Evolutionary conservation across 1,140 invertebrate species (phyloP).

Genomic region (Drosophila pseudoobscura): DNA sequence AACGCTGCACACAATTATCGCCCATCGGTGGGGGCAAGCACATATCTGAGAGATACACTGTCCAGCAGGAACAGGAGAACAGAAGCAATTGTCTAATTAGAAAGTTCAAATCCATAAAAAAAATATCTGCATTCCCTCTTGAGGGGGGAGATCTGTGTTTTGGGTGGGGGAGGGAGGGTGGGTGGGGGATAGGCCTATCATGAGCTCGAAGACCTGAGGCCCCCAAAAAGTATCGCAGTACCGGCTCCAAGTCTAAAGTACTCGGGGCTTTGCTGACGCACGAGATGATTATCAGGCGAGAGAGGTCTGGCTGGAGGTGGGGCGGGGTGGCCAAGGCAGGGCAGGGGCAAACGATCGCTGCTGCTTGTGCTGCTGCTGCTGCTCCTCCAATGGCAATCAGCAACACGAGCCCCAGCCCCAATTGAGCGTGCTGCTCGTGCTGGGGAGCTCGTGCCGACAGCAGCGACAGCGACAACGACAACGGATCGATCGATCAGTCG

Average conservation of each 20-base stretch:
- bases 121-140: slow-evolving; percentile 19
- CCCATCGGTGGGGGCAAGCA: slow-evolving; percentile 1
- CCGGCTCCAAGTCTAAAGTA: slow-evolving; percentile 55
- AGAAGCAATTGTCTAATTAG: slow-evolving; percentile 21
- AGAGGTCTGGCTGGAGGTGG: neutral
- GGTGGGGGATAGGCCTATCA: neutral
- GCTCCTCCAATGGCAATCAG: slow-evolving; percentile 51
- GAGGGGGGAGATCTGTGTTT: neutral
- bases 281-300: slow-evolving; percentile 73
- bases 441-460: slow-evolving; percentile 64
- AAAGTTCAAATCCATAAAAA: slow-evolving; percentile 49
- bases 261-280: slow-evolving; percentile 68
- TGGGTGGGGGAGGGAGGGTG: neutral
- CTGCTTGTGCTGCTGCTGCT: no score
- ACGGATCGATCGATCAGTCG: slow-evolving; percentile 44
- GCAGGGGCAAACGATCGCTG: slow-evolving; percentile 21
- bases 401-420: slow-evolving; percentile 69
- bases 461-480: slow-evolving; percentile 5
- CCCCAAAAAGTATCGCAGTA: slow-evolving; percentile 7
- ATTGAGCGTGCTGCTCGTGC: slow-evolving; percentile 75
- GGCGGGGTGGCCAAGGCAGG: slow-evolving; percentile 8
- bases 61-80: no score
- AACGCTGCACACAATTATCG: slow-evolving; percentile 55
- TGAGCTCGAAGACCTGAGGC: no score
- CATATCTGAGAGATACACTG: neutral